Base-by-base conservation (phyloP, 2,888 invertebrate genomes). In the Eupithecia insigniata region DNA sequence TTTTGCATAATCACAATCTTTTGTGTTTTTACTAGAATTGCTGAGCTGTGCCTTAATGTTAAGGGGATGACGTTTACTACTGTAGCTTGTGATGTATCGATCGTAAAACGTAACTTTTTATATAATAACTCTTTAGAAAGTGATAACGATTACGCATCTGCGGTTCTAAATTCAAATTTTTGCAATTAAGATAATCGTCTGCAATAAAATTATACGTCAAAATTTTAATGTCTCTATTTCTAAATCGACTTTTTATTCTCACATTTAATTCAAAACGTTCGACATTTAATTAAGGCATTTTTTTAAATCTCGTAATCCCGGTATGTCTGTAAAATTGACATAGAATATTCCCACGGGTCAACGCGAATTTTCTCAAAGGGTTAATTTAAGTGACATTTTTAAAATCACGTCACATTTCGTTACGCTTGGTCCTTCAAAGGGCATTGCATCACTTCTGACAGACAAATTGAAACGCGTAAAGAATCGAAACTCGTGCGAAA, bases 401-500 rank as follows among this genome's bases (percentile, higher is more conserved):
- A 90, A 93, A 93, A 87, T 90, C 87, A 80, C 87, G 89, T 90
- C 89, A 87, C 71, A 75, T 90, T 93, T 90, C 71, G 92, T 83
- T 82, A 86, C 88, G 90, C 89, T 90, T 82, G 88, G 90, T 90
- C 84, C 82, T 80, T 80, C 81, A 85, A 83, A 84, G 83, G 79
- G 80, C 81, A 80, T 93, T 92, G 91, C 92, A 88, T 92, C 90
- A 91, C 86, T 81, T 67, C 84, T 86, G 90, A 92, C 82, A 89
- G 91, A 92, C 92, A 89, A 75, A 84, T 84, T 93, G 94, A 93
- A 83, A 87, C 79, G 88, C 90, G 90, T 92, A 83, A 67, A 86
- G 73, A 91, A 94, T 92, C 79, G 81, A 76, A 78, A 83, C 93
- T 91, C 92, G 93, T 93, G 94, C 91, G 91, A 90, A 89, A 76